phyloP scores from a whole-genome alignment of 1,140 invertebrate genomes.

The Pseudoatta argentina region DNA sequence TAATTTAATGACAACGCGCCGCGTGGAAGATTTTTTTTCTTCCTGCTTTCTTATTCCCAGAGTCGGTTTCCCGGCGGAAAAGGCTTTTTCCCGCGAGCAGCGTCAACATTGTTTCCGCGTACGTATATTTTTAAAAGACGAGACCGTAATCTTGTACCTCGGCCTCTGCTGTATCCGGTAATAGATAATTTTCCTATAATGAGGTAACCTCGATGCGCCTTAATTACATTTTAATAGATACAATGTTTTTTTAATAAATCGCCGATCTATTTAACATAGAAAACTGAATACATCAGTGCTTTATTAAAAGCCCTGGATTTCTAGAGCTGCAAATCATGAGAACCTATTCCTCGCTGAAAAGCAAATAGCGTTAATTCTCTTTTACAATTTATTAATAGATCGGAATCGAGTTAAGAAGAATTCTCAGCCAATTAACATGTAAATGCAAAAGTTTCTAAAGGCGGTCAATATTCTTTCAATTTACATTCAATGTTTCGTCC shows the following conservation, averaged over 20 bases:
- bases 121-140: conserved; percentile 2
- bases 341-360: conserved; percentile 11
- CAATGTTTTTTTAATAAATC: conserved; percentile 42
- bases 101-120: conserved; percentile 39
- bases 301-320: conserved; percentile 8
- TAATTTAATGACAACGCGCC: conserved; percentile 75
- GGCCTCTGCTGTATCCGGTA: conserved; percentile 3
- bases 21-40: conserved; percentile 52
- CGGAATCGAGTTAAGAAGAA: background rate
- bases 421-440: background rate
- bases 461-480: background rate
- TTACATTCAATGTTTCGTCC: background rate
- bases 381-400: background rate
- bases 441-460: background rate
- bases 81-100: conserved; percentile 34
- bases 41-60: conserved; percentile 81
- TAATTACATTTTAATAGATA: conserved; percentile 41
- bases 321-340: conserved; percentile 21
- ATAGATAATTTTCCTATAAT: conserved; percentile 16
- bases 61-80: conserved; percentile 48
- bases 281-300: background rate
- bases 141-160: conserved; percentile 12
- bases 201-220: conserved; percentile 1
- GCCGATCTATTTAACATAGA: background rate
- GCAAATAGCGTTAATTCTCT: background rate